Base-by-base conservation (phyloP, 2,797 vertebrate genomes). In the Sebastes minor region DNA sequence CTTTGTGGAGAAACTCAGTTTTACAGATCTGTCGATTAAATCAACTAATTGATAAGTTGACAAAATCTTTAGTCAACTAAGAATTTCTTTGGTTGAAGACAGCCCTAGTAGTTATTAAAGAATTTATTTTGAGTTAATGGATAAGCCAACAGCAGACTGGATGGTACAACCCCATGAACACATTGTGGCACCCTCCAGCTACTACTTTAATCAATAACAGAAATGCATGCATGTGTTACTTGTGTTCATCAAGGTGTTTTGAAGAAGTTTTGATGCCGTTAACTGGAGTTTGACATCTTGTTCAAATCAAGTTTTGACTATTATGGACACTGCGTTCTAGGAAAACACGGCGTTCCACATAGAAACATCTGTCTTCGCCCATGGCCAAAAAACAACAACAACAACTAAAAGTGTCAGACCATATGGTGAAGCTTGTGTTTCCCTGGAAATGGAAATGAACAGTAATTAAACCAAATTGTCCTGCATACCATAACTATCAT, bases 361-460 rank as follows among this genome's bases (percentile, higher is more conserved):
- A 68, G 74, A 84, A 90, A 92, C 92, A 94, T 93, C 90, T 92
- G 91, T 79, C 71, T 78, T 38, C 35, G 81, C 85, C 78, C 20
- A 56, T 79, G 80, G 89, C 81, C 82, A 85, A 91, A 76, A 71
- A 70, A 81, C 79, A 86, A 84, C 67, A 85, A 83, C 63, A 84
- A 68, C 71, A 77, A 61, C 23, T 60, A 55, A 71, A 64, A 81
- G 55, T 82, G 60, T 84, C 64, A 27, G 42, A 65, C 83, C 81
- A 88, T 85, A 83, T 76, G 83, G 69, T 30, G 2, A 20, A 42
- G 23, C 59, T 77, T 11, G 7, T 57, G 57, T 66, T 77, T 85
- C 23, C 65, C 28, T 57, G n/a, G 42, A 70, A 84, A 86, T 33
- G 59, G 5, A 85, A 86, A 77, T 9, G 8, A 78, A 35, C 10